A percentile compares a stretch with the other conserved stretches of the same genome.
Evolutionary conservation across 1,140 invertebrate species (phyloP).

Genomic region (Watersipora subatra): DNA sequence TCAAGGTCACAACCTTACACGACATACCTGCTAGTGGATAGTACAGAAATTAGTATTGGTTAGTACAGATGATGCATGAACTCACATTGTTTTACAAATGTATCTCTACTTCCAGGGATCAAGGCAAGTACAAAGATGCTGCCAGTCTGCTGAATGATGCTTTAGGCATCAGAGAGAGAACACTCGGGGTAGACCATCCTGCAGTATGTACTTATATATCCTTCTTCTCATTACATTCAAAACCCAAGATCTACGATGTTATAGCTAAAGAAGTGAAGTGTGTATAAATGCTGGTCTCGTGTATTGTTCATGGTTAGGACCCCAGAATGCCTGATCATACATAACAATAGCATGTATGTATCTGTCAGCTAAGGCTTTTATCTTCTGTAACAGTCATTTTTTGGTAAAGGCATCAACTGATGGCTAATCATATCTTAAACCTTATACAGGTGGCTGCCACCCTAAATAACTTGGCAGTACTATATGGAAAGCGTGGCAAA

Average conservation of each 20-base stretch:
- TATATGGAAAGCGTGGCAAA: constrained; percentile 61
- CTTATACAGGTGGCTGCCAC: constrained; percentile 83
- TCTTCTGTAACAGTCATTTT: no score
- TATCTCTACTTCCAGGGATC: constrained; percentile 46
- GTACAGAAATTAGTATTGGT: no score
- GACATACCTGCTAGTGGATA: no score
- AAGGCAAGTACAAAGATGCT: constrained; percentile 98
- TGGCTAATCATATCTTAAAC: no score
- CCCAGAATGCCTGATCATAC: no score
- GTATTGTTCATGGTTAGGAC: no score
- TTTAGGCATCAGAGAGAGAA: constrained; percentile 93
- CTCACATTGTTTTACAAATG: background rate
- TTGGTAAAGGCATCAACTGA: no score
- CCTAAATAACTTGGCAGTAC: constrained; percentile 85
- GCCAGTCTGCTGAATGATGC: constrained; percentile 96
- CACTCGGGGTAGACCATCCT: constrained; percentile 94
- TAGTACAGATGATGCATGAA: background rate
- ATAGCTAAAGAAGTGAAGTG: no score
- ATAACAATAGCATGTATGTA: no score
- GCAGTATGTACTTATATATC: constrained; percentile 54
- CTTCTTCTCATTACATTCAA: background rate
- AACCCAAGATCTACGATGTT: background rate
- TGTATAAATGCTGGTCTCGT: no score
- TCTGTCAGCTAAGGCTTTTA: no score
- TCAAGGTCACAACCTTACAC: no score